Base-by-base conservation (phyloP, 2,888 invertebrate genomes). In the Polyploca ridens region DNA sequence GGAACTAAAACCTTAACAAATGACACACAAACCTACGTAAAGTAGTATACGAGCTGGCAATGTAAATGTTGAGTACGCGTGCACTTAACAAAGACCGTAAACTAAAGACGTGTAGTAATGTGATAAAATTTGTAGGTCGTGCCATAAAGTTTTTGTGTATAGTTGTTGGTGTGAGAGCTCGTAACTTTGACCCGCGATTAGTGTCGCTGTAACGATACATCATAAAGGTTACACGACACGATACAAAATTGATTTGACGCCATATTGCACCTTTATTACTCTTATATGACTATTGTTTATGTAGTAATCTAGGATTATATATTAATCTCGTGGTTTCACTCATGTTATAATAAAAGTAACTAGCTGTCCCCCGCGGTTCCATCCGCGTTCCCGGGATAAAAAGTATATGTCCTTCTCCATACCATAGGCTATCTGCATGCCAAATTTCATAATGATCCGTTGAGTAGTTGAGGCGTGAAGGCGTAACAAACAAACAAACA, bases 81-180 rank as follows among this genome's bases (percentile, higher is more conserved):
- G 63, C 58, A 63, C 58, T 63, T 33, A 59, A 59, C 63, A 59
- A 59, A 46, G 54, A 0, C 10, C 63, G n/a, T 63, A 63, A 58
- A 63, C 59, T 59, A 33, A 59, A 59, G 16, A 33, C 61, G 69
- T 68, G 75, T 74, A 74, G 72, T 74, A 68, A 66, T 46, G 68
- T 68, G 65, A 71, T 76, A 75, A 77, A 75, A 77, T 76, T 76
- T 70, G 75, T 70, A 63, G 77, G 70, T 75, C 72, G 75, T 5
- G 1, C 5, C 16, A 16, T 49, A 49, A 49, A 49, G 46, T 49
- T 49, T 76, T 76, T 77, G 73, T 72, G 70, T 72, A 68, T 70
- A 66, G 70, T 60, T 54, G 46, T 6, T 7, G 35, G 35, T 4
- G 46, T n/a, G 46, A 46, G n/a, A 19, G 49, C n/a, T 49, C 54